These are phyloP conservation scores for Eubasilissa splendida DNA, from an alignment of 2,888 invertebrate species.

Conservation along the genomic window DNA sequence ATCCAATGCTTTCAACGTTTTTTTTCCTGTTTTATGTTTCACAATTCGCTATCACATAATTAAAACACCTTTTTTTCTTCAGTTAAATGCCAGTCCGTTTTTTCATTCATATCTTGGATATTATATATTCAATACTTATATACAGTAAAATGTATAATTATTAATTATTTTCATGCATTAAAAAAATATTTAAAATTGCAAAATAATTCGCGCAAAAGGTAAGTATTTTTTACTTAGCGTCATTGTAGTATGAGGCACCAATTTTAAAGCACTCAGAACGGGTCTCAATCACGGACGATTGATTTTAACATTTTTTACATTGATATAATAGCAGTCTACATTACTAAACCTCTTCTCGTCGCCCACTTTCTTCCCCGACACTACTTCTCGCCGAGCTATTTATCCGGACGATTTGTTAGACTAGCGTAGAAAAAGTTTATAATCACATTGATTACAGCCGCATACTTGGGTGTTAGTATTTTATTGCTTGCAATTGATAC, in stretches of 20 bases:
- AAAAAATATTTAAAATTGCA: too few relatives aligned
- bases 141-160: too few relatives aligned
- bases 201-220: neutral
- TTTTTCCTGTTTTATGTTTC: too few relatives aligned
- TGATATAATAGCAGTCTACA: slow-evolving; percentile 11
- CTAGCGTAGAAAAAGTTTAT: slow-evolving; percentile 10
- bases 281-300: slow-evolving; percentile 6
- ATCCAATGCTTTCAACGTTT: too few relatives aligned
- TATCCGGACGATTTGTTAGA: slow-evolving; percentile 2
- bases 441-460: slow-evolving; percentile 24
- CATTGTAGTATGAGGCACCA: neutral
- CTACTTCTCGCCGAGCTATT: neutral
- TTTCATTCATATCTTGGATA: too few relatives aligned
- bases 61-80: too few relatives aligned
- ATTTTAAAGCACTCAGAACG: neutral
- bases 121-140: too few relatives aligned
- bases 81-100: too few relatives aligned
- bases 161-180: too few relatives aligned
- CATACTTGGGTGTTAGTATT: neutral
- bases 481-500: neutral
- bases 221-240: neutral
- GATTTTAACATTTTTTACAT: slow-evolving; percentile 12
- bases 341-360: slow-evolving; percentile 21
- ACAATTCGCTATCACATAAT: too few relatives aligned
- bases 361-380: slow-evolving; percentile 23